A percentile compares a stretch with the other conserved stretches of the same genome.
Conservation (phyloP, 1,140 invertebrate species). For the Pinna nobilis region DNA sequence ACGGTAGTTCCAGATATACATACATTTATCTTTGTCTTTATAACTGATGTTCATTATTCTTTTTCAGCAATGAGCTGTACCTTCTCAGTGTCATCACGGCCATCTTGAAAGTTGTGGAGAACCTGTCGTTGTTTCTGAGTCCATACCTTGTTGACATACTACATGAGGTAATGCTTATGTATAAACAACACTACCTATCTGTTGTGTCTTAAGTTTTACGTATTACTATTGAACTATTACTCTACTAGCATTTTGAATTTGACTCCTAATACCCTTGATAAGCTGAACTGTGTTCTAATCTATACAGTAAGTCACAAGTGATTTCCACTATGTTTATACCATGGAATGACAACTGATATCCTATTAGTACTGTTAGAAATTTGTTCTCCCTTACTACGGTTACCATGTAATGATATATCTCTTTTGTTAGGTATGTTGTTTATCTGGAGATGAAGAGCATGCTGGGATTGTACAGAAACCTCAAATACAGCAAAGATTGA, state of each 20-base stretch:
- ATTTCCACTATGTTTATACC: neutral
- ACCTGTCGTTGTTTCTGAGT: slow-evolving; percentile 86
- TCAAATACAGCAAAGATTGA: slow-evolving; percentile 48
- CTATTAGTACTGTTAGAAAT: too few species aligned
- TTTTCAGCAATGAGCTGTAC: slow-evolving; percentile 75
- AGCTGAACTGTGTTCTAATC: neutral
- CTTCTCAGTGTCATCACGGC: slow-evolving; percentile 82
- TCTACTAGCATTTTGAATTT: slow-evolving; percentile 13
- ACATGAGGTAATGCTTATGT: slow-evolving; percentile 51
- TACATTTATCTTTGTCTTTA: too few species aligned
- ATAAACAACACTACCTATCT: neutral
- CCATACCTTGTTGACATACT: slow-evolving; percentile 88
- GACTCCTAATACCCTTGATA: neutral
- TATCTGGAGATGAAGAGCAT: slow-evolving; percentile 37
- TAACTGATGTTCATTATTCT: too few species aligned
- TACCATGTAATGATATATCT: too few species aligned
- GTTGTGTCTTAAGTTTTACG: neutral
- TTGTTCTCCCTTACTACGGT: too few species aligned
- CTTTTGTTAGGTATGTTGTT: slow-evolving; percentile 45
- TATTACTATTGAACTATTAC: slow-evolving; percentile 8
- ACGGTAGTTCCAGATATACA: too few species aligned
- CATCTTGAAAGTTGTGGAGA: slow-evolving; percentile 87
- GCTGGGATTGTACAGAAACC: slow-evolving; percentile 47
- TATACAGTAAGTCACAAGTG: neutral
- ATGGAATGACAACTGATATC: too few species aligned